Evolutionary conservation across 2,797 vertebrate species (phyloP).

Genomic region (Pseudochirops cupreus): DNA sequence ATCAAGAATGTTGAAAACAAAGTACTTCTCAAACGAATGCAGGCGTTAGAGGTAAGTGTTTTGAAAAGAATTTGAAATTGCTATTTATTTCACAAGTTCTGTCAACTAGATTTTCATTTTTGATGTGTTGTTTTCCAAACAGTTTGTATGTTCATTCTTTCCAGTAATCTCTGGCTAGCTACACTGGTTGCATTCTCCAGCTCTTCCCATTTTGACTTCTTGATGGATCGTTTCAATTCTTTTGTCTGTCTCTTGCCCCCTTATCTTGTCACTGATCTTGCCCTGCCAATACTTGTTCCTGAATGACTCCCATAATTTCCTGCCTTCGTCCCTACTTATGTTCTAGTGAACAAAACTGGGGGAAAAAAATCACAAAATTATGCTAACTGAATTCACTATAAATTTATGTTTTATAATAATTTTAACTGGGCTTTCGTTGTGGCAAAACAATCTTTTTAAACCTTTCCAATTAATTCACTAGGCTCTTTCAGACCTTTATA

Average conservation of each 20-base stretch:
- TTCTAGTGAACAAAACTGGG: neutral
- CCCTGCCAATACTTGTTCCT: neutral
- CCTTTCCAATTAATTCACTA: neutral
- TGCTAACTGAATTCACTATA: neutral
- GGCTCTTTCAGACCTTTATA: neutral
- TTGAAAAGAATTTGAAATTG: conserved; percentile 30
- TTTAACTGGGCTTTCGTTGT: neutral
- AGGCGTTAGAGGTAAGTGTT: conserved; percentile 90
- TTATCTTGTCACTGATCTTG: neutral
- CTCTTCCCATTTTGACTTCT: neutral
- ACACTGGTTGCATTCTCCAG: neutral
- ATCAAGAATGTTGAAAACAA: conserved; percentile 93
- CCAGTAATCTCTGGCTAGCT: neutral
- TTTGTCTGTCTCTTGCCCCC: neutral
- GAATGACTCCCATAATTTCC: neutral
- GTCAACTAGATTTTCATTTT: conserved; percentile 20
- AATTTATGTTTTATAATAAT: neutral
- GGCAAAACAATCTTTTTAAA: neutral
- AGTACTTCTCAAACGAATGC: conserved; percentile 96
- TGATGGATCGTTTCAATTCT: neutral
- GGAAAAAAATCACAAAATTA: neutral
- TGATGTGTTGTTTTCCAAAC: conserved; percentile 28
- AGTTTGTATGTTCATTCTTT: neutral
- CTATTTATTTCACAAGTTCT: neutral
- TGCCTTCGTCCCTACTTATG: neutral